phyloP scores from a whole-genome alignment of 2,113 vertebrate species.

The Ivindomyrus marchei region DNA sequence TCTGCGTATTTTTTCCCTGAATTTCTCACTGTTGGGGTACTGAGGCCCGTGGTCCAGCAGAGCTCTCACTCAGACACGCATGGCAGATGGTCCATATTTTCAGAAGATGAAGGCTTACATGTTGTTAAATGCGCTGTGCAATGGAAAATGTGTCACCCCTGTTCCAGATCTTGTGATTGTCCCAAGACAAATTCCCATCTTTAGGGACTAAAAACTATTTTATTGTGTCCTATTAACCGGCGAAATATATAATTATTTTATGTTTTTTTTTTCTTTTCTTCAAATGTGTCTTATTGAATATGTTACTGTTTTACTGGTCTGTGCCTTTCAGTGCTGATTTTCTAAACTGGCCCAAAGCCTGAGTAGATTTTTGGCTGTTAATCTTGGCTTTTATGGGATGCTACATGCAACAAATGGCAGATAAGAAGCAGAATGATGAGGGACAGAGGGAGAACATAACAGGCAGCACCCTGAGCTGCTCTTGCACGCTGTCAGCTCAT shows the following conservation, averaged over 20 bases:
- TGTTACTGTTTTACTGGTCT: background rate
- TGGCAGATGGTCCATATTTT: background rate
- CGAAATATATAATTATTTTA: background rate
- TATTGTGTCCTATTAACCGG: constrained; percentile 8
- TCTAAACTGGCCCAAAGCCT: background rate
- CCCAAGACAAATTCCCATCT: background rate
- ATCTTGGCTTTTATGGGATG: background rate
- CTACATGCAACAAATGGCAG: background rate
- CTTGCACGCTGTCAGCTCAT: background rate
- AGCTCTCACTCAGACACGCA: background rate
- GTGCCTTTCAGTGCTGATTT: background rate
- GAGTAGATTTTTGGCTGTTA: background rate
- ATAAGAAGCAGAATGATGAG: background rate
- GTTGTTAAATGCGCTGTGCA: background rate
- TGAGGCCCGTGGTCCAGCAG: background rate
- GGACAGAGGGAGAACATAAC: background rate
- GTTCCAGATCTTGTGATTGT: background rate
- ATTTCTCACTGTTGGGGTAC: background rate
- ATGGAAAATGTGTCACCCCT: background rate
- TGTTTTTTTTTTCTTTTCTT: background rate
- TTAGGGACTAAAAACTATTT: background rate
- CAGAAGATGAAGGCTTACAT: background rate
- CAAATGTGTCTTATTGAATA: background rate
- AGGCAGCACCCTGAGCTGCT: background rate
- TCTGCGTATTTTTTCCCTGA: background rate